Evolutionary conservation across 1,140 invertebrate species (phyloP).

Genomic region (Metopolophium dirhodum): DNA sequence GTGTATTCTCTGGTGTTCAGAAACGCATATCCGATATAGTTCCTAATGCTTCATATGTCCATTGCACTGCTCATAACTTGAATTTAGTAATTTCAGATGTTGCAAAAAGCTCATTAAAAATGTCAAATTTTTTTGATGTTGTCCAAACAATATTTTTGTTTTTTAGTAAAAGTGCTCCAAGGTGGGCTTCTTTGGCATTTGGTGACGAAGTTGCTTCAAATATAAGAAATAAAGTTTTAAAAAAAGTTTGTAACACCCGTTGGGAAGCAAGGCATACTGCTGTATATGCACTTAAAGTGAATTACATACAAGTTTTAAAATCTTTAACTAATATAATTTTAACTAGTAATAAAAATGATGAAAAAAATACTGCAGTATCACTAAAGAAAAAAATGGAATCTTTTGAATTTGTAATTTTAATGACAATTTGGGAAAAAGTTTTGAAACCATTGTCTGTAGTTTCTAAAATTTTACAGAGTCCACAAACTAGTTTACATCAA

Average conservation of each 20-base stretch:
- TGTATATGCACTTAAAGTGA: conserved; percentile 19
- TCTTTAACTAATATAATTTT: not conserved
- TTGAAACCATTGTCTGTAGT: too few relatives aligned
- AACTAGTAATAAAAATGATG: conserved; percentile 17
- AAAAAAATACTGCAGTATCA: not conserved
- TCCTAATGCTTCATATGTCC: too few relatives aligned
- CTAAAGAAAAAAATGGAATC: conserved; percentile 28
- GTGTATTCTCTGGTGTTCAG: not conserved
- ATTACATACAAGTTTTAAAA: not conserved
- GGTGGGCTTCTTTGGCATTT: too few relatives aligned
- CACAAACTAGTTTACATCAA: not conserved
- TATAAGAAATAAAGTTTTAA: conserved; percentile 15
- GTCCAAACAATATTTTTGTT: too few relatives aligned
- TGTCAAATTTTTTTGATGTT: too few relatives aligned
- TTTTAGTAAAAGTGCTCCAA: too few relatives aligned
- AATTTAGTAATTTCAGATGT: too few relatives aligned
- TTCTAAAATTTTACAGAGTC: not conserved
- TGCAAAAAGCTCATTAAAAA: too few relatives aligned
- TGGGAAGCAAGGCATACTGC: conserved; percentile 15
- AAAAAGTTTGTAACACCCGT: not conserved
- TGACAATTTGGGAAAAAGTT: not conserved
- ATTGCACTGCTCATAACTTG: too few relatives aligned
- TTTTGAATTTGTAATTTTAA: not conserved
- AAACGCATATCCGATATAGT: not conserved
- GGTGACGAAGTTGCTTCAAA: not conserved